A percentile compares a stretch with the other conserved stretches of the same genome.
Conservation (phyloP, 2,888 invertebrate species). For the Alsophila aescularia region DNA sequence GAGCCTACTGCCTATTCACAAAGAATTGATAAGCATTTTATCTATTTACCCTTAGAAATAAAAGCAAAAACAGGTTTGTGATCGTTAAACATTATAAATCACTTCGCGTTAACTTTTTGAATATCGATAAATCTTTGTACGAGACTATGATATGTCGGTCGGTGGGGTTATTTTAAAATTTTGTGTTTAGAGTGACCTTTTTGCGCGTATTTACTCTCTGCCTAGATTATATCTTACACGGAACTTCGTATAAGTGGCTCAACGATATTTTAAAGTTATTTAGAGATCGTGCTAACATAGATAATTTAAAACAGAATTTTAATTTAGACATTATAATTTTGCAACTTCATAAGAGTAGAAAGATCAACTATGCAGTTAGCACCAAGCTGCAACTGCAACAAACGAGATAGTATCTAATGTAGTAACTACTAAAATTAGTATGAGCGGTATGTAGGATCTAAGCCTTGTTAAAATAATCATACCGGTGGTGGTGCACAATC, state of each 20-base stretch:
- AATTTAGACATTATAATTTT: too few species aligned
- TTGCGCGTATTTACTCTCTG: not conserved
- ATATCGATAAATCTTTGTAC: constrained; percentile 34
- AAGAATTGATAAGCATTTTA: constrained; percentile 42
- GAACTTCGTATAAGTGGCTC: not conserved
- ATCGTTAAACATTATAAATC: constrained; percentile 49
- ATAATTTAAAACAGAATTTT: too few species aligned
- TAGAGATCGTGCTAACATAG: too few species aligned
- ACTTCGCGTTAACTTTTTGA: constrained; percentile 43
- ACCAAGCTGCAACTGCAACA: too few species aligned
- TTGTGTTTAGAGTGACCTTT: constrained; percentile 9
- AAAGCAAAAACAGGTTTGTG: constrained; percentile 45
- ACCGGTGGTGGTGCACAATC: constrained; percentile 24
- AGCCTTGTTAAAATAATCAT: constrained; percentile 26
- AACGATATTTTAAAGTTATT: not conserved
- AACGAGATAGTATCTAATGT: too few species aligned
- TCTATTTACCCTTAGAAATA: constrained; percentile 38
- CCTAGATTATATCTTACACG: not conserved
- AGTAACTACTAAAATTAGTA: too few species aligned
- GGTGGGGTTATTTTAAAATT: constrained; percentile 16
- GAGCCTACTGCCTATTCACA: not conserved
- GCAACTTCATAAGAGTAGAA: too few species aligned
- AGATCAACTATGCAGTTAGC: too few species aligned
- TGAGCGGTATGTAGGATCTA: not conserved
- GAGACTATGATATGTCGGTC: constrained; percentile 21